These are phyloP conservation scores for Eutolmus rufibarbis DNA, from an alignment of 2,888 invertebrate genomes.

Conservation along the genomic window DNA sequence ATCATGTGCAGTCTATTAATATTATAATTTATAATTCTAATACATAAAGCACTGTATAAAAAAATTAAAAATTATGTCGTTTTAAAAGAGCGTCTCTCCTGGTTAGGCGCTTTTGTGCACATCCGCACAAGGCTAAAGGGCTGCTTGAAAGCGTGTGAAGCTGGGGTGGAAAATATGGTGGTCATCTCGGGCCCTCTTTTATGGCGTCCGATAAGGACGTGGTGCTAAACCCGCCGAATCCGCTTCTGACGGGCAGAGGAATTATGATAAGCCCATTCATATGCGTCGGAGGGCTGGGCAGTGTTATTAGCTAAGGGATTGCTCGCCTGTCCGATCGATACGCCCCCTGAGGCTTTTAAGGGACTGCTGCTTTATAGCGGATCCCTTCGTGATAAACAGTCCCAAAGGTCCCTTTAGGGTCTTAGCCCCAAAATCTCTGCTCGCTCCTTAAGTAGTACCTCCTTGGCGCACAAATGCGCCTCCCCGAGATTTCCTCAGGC, in stretches of 20 bases:
- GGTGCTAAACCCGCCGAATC: not conserved
- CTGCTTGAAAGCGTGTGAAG: not conserved
- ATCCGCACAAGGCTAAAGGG: not conserved
- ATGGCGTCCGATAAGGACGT: conserved; percentile 8
- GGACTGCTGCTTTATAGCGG: conserved; percentile 11
- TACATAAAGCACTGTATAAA: no score
- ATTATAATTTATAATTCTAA: no score
- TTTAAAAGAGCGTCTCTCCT: not conserved
- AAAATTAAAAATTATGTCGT: not conserved
- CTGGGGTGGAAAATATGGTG: not conserved
- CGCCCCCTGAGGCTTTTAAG: not conserved
- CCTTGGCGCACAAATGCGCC: not conserved
- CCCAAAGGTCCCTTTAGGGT: conserved; percentile 14
- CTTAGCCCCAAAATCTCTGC: conserved; percentile 5
- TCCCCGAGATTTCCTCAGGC: not conserved
- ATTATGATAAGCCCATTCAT: conserved; percentile 20
- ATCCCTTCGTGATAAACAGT: conserved; percentile 24
- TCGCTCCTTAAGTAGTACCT: not conserved
- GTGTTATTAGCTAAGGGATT: conserved; percentile 5
- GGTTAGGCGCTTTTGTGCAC: not conserved
- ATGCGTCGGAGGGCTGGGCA: not conserved
- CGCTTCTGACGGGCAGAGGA: not conserved
- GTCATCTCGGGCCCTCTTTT: not conserved
- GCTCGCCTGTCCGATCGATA: not conserved
- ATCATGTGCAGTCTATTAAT: no score